Percentiles rank a stretch among this genome's conserved stretches.
Conservation (phyloP, 1,140 invertebrate genomes). For the Delia radicum region DNA sequence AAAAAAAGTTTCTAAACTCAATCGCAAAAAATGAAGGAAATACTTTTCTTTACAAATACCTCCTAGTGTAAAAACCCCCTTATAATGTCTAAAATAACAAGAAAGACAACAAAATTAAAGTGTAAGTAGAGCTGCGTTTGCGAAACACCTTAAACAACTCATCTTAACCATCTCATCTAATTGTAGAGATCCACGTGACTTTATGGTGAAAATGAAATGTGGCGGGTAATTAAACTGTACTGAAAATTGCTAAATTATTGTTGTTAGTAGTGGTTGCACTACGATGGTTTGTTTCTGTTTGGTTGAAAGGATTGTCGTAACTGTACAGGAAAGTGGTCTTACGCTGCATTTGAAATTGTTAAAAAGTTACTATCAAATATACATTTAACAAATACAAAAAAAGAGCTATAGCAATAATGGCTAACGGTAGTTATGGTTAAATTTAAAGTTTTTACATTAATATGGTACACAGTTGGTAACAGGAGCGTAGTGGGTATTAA, state of each 20-base stretch:
- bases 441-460: neutral
- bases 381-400: neutral
- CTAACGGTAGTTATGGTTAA: neutral
- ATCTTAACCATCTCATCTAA: slow-evolving; percentile 3
- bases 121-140: too few species aligned
- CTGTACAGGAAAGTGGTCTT: slow-evolving; percentile 9
- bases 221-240: slow-evolving; percentile 49
- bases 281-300: neutral
- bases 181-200: slow-evolving; percentile 16
- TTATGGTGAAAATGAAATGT: slow-evolving; percentile 48
- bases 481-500: neutral
- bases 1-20: too few species aligned
- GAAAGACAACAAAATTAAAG: too few species aligned
- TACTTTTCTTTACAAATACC: too few species aligned
- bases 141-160: neutral
- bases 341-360: neutral
- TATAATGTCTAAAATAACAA: too few species aligned
- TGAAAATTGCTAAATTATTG: slow-evolving; percentile 54
- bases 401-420: neutral
- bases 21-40: too few species aligned
- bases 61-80: too few species aligned
- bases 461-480: neutral
- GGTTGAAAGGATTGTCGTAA: neutral
- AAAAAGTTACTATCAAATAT: neutral
- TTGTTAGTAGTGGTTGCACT: neutral